Base-by-base conservation (phyloP, 1,140 invertebrate species). In the Ylistrum balloti region DNA sequence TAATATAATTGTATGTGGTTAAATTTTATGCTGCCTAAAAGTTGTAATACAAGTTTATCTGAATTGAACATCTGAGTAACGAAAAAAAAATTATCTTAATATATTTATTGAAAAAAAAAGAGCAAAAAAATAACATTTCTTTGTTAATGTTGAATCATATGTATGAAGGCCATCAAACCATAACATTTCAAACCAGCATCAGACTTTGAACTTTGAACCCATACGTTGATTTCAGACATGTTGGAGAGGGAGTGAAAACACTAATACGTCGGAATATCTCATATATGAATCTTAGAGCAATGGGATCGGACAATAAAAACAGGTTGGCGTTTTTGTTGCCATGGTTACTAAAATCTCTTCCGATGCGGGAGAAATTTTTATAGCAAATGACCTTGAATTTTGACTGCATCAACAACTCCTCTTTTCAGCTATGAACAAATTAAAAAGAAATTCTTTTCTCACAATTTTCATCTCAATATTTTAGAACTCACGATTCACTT, bases 151-250 rank as follows among this genome's bases (percentile, higher is more conserved):
- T n/a, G n/a, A n/a, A n/a, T n/a, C n/a, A n/a, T n/a, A n/a, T n/a
- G n/a, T n/a, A n/a, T n/a, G n/a, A n/a, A n/a, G n/a, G n/a, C n/a
- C n/a, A n/a, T n/a, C n/a, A n/a, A n/a, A n/a, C n/a, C n/a, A n/a
- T n/a, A n/a, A n/a, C n/a, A n/a, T n/a, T n/a, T n/a, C n/a, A n/a
- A n/a, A n/a, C n/a, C n/a, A n/a, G n/a, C n/a, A n/a, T n/a, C n/a
- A 38, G 41, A 45, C 41, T 45, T 45, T 45, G 41, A 45, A 45
- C 41, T 74, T 74, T 74, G 56, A 74, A 86, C 35, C 86, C 32
- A 56, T 90, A 85, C 89, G 17, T 90, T 90, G 86, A 48, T 93
- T 95, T 90, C 94, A 95, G 95, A 92, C 95, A 95, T 93, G 95
- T 95, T 45, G 93, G 94, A 41, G 92, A 93, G 32, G 91, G 92